Evolutionary conservation across 2,113 vertebrate species (phyloP).

Genomic region (Chaetodon trifascialis): DNA sequence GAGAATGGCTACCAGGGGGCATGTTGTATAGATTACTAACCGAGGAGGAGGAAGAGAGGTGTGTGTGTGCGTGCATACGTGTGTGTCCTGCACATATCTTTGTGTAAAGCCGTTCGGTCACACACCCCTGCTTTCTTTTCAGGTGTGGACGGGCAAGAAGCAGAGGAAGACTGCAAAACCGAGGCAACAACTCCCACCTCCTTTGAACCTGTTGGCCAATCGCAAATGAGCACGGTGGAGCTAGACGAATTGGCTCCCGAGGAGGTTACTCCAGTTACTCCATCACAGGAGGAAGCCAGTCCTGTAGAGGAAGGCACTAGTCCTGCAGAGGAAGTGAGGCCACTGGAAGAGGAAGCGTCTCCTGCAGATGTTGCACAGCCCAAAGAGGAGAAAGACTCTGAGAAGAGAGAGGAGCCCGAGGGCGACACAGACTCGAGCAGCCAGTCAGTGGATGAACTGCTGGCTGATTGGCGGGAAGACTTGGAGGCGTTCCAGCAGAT

Average conservation of each 20-base stretch:
- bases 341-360: conserved; percentile 41
- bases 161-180: conserved; percentile 70
- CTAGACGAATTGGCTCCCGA: conserved; percentile 71
- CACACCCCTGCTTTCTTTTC: conserved; percentile 46
- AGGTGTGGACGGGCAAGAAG: conserved; percentile 73
- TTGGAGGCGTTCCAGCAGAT: conserved; percentile 99
- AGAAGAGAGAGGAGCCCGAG: conserved; percentile 58
- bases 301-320: conserved; percentile 31
- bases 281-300: conserved; percentile 41
- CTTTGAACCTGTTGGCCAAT: conserved; percentile 64
- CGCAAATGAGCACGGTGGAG: conserved; percentile 78
- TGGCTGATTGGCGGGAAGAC: conserved; percentile 98
- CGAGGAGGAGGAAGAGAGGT: conserved; percentile 26
- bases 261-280: conserved; percentile 29
- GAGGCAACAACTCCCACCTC: conserved; percentile 70
- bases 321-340: conserved; percentile 31
- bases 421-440: conserved; percentile 67
- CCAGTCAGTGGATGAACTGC: conserved; percentile 91
- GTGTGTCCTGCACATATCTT: conserved; percentile 6
- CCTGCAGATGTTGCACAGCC: conserved; percentile 17
- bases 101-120: conserved; percentile 24
- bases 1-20: conserved; percentile 46
- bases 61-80: conserved; percentile 15
- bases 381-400: conserved; percentile 57
- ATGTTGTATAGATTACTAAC: conserved; percentile 45